Evolutionary conservation across 30 jellyfish, hydroid and myxozoan genomes (phyloP).

Genomic region (Hydractinia symbiolongicarpus): DNA sequence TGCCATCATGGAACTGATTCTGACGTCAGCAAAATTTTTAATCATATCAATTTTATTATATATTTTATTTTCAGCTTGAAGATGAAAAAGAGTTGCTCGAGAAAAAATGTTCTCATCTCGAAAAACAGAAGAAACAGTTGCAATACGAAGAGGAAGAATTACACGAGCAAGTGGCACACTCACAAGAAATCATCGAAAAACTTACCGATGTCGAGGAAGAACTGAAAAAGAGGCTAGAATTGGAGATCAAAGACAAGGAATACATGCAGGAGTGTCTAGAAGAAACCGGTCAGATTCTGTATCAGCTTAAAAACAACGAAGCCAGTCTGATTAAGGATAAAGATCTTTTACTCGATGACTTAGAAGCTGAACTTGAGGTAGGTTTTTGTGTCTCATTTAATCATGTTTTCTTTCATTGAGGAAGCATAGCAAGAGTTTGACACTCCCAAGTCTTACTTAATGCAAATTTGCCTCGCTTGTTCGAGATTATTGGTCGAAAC

Average conservation of each 20-base stretch:
- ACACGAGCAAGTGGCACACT: conserved; percentile 91
- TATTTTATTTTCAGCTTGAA: conserved; percentile 15
- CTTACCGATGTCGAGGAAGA: conserved; percentile 78
- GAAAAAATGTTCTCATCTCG: conserved; percentile 51
- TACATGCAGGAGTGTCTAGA: conserved; percentile 87
- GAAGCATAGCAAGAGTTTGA: no score
- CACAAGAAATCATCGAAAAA: conserved; percentile 80
- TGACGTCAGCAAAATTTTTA: no score
- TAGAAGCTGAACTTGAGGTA: conserved; percentile 75
- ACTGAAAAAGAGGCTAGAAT: conserved; percentile 40
- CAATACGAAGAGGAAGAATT: conserved; percentile 72
- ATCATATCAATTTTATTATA: no score
- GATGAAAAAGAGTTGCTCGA: conserved; percentile 73
- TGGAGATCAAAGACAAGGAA: conserved; percentile 68
- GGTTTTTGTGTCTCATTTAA: no score
- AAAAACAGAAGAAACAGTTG: conserved; percentile 53
- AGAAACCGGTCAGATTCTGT: conserved; percentile 83
- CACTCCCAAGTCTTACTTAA: no score
- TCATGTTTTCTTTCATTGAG: no score
- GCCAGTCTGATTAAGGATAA: conserved; percentile 59
- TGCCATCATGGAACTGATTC: no score
- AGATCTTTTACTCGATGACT: conserved; percentile 75
- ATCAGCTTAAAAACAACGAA: conserved; percentile 66
- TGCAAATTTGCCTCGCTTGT: no score
- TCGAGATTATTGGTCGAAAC: no score